Conservation (phyloP, 2,888 invertebrate species). For the Cylindroiulus punctatus region DNA sequence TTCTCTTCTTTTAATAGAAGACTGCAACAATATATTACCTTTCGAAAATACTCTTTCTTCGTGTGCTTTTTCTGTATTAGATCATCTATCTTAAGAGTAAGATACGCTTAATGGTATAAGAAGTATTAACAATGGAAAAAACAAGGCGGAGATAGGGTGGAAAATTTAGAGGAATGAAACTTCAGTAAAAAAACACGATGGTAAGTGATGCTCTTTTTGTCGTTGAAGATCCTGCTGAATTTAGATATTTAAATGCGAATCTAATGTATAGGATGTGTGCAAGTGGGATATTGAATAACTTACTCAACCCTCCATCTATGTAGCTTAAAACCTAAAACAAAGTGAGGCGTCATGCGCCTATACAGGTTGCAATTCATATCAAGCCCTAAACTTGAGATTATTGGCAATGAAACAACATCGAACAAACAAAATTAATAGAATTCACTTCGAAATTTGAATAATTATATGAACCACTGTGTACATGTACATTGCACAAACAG, state of each 20-base stretch:
- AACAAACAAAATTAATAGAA: not conserved
- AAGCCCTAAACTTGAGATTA: not conserved
- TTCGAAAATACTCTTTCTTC: not conserved
- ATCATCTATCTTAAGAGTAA: constrained; percentile 40
- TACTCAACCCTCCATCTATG: not conserved
- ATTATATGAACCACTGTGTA: too few species aligned
- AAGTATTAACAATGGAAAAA: not conserved
- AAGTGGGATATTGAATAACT: not conserved
- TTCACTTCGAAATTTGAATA: not conserved
- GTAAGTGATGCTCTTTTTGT: not conserved
- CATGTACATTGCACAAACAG: too few species aligned
- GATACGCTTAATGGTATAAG: not conserved
- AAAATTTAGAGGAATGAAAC: not conserved
- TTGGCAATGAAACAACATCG: not conserved
- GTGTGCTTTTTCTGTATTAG: not conserved
- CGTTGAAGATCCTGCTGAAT: not conserved
- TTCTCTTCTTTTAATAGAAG: not conserved
- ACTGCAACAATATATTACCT: constrained; percentile 27
- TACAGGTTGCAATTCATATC: not conserved
- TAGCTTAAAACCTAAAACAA: not conserved
- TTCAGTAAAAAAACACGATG: not conserved
- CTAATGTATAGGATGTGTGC: not conserved
- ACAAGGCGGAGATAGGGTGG: not conserved
- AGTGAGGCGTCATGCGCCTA: not conserved
- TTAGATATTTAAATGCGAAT: constrained; percentile 18